A percentile compares a stretch with the other conserved stretches of the same genome.
phyloP scores from a whole-genome alignment of 1,140 invertebrate species.

The Euwallacea similis region DNA sequence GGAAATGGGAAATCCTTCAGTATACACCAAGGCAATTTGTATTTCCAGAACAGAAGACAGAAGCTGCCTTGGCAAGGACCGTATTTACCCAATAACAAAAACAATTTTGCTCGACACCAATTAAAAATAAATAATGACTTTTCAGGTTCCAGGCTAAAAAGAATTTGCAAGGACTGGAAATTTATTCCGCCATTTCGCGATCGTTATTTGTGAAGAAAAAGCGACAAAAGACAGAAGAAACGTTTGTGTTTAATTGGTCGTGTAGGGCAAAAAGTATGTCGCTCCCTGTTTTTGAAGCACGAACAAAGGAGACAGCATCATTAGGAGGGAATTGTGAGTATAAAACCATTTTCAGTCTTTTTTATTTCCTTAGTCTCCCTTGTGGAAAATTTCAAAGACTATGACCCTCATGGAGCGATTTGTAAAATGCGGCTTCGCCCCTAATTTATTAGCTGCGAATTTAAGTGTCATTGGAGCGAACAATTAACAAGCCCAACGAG shows the following conservation, averaged over 20 bases:
- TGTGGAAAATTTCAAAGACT: not conserved
- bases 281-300: not conserved
- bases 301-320: not conserved
- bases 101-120: not conserved
- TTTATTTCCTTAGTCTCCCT: not conserved
- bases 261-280: not conserved
- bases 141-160: not conserved
- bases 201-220: conserved; percentile 4
- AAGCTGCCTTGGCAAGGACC: too few relatives aligned
- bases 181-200: not conserved
- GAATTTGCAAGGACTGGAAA: not conserved
- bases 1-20: too few relatives aligned
- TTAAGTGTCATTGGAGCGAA: conserved; percentile 29
- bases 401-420: conserved; percentile 7
- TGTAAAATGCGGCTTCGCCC: conserved; percentile 12
- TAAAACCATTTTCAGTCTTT: not conserved
- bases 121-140: conserved; percentile 3
- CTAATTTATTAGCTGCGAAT: conserved; percentile 34
- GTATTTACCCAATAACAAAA: too few relatives aligned
- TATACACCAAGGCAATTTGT: too few relatives aligned
- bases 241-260: conserved; percentile 7
- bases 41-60: too few relatives aligned
- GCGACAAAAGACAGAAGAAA: conserved; percentile 7
- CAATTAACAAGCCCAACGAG: conserved; percentile 29
- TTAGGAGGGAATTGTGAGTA: not conserved